phyloP scores from a whole-genome alignment of 2,797 vertebrate species.

The Acanthis flammea region DNA sequence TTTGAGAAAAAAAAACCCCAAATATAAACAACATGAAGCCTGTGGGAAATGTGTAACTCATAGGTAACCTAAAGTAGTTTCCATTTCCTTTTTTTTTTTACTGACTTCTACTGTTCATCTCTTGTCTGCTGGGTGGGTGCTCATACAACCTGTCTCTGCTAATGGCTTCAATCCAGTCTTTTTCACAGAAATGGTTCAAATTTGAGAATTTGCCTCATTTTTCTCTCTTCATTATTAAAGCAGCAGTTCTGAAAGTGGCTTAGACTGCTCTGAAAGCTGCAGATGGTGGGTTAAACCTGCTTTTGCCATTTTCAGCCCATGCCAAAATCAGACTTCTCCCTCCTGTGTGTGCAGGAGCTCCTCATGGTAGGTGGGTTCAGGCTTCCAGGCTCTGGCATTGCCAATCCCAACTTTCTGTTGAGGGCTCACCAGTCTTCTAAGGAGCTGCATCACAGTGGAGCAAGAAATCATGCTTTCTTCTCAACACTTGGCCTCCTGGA shows the following conservation, averaged over 20 bases:
- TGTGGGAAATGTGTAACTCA: neutral
- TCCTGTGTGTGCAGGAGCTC: neutral
- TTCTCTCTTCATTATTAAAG: neutral
- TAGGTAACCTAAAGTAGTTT: neutral
- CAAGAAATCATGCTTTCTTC: slow-evolving; percentile 7
- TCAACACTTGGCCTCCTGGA: neutral
- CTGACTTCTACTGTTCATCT: fast-evolving
- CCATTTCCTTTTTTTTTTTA: neutral
- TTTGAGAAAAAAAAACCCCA: neutral
- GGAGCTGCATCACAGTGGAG: neutral
- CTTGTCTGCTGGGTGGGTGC: neutral
- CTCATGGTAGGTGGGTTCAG: neutral
- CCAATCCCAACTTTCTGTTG: neutral
- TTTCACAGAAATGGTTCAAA: neutral
- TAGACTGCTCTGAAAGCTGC: neutral
- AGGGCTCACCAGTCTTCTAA: neutral
- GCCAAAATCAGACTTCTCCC: neutral
- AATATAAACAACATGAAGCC: fast-evolving
- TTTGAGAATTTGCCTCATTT: neutral
- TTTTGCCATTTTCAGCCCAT: neutral
- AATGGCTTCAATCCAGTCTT: neutral
- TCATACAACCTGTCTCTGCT: neutral
- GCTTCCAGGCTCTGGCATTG: neutral
- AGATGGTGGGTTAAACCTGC: neutral
- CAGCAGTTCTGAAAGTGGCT: neutral